These are phyloP conservation scores for Aricia agestis DNA, from an alignment of 1,140 invertebrate species.

Conservation along the genomic window DNA sequence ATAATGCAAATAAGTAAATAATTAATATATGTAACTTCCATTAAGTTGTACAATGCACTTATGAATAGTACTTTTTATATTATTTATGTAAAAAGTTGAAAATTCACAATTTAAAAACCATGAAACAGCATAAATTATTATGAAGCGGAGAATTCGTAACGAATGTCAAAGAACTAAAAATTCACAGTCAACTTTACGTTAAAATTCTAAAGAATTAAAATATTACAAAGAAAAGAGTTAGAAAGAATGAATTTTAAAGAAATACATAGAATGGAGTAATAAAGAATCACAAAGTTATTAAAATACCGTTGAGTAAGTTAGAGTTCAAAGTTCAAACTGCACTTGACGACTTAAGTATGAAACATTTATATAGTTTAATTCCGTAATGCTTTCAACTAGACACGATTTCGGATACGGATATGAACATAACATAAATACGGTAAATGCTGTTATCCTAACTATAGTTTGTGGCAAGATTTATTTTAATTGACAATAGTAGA, in stretches of 20 bases:
- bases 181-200: not conserved
- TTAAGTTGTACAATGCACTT: too few relatives aligned
- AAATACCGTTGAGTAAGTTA: not conserved
- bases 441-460: too few relatives aligned
- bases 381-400: not conserved
- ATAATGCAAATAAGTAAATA: too few relatives aligned
- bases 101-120: not conserved
- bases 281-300: not conserved
- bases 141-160: too few relatives aligned
- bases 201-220: not conserved
- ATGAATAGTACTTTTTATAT: too few relatives aligned
- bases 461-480: too few relatives aligned
- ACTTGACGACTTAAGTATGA: not conserved
- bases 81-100: not conserved
- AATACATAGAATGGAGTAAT: not conserved
- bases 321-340: not conserved
- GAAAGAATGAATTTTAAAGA: not conserved
- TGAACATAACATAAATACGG: not conserved
- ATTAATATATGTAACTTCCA: too few relatives aligned
- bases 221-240: not conserved
- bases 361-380: conserved; percentile 4
- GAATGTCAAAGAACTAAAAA: not conserved
- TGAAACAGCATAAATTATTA: not conserved
- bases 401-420: not conserved
- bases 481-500: too few relatives aligned